phyloP scores from a whole-genome alignment of 2,888 invertebrate species.

The Panopea generosa region DNA sequence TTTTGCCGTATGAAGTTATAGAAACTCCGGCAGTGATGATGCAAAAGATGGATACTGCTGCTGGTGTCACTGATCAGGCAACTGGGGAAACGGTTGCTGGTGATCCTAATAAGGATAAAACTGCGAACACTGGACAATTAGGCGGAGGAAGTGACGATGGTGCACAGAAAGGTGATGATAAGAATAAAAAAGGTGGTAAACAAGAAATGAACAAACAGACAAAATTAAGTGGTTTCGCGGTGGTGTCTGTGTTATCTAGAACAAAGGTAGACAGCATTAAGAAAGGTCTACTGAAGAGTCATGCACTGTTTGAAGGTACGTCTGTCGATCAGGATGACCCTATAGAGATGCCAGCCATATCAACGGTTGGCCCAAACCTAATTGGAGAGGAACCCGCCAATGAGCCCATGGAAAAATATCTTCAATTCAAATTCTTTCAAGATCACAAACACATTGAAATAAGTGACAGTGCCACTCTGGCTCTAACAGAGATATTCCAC shows the following conservation, averaged over 20 bases:
- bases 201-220: conserved; percentile 28
- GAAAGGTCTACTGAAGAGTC: conserved; percentile 77
- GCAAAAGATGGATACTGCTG: conserved; percentile 23
- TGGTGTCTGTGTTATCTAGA: conserved; percentile 79
- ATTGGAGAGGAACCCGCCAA: conserved; percentile 77
- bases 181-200: conserved; percentile 10
- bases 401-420: conserved; percentile 78
- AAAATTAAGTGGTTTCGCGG: conserved; percentile 78
- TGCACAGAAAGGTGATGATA: conserved; percentile 11
- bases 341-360: conserved; percentile 76
- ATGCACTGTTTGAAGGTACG: conserved; percentile 71
- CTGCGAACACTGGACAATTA: not conserved
- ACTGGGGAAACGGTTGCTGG: conserved; percentile 34
- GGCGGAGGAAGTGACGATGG: conserved; percentile 16
- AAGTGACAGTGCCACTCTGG: conserved; percentile 75
- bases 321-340: conserved; percentile 70
- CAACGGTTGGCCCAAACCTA: conserved; percentile 78
- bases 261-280: conserved; percentile 80
- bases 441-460: conserved; percentile 67
- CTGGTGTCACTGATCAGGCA: conserved; percentile 29
- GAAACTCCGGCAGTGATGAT: conserved; percentile 27
- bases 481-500: conserved; percentile 83
- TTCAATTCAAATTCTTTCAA: conserved; percentile 75
- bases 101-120: conserved; percentile 12
- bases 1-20: conserved; percentile 73